Conservation (phyloP, 2,888 invertebrate genomes). For the Odiellus spinosus region DNA sequence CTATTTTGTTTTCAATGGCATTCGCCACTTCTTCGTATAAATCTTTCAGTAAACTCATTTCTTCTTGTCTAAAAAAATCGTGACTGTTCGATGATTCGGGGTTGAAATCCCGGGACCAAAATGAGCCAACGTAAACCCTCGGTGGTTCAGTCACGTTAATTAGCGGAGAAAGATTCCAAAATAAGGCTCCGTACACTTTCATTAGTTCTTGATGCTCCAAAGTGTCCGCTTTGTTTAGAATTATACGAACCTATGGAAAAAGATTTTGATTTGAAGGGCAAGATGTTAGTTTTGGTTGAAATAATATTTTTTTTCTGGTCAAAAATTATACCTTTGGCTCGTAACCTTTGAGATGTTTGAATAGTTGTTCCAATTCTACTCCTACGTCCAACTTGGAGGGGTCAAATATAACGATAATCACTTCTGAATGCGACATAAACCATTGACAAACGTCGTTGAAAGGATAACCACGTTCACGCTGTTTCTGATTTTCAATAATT, state of each 20-base stretch:
- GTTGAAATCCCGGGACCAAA: constrained; percentile 23
- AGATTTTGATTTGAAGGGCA: background rate
- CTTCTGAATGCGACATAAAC: constrained; percentile 25
- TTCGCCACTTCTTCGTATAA: constrained; percentile 23
- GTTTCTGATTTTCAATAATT: constrained; percentile 26
- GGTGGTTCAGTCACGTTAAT: constrained; percentile 27
- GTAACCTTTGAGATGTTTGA: constrained; percentile 19
- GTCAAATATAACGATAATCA: constrained; percentile 27
- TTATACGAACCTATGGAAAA: constrained; percentile 22
- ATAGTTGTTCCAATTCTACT: constrained; percentile 23
- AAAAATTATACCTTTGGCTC: constrained; percentile 20
- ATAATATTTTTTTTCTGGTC: background rate
- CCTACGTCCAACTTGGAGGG: constrained; percentile 27
- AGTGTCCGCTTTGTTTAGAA: constrained; percentile 28
- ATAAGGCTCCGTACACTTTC: constrained; percentile 26
- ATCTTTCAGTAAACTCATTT: constrained; percentile 23
- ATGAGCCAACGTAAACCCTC: constrained; percentile 25
- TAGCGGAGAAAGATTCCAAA: constrained; percentile 27
- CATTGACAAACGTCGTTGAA: constrained; percentile 26
- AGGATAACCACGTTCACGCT: constrained; percentile 26
- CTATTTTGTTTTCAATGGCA: constrained; percentile 24
- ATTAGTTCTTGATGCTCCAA: constrained; percentile 24
- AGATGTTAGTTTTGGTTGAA: background rate
- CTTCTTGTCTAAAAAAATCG: constrained; percentile 24
- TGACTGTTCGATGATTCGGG: constrained; percentile 14